Evolutionary conservation across 1,140 invertebrate genomes (phyloP).

Genomic region (Orius laevigatus): DNA sequence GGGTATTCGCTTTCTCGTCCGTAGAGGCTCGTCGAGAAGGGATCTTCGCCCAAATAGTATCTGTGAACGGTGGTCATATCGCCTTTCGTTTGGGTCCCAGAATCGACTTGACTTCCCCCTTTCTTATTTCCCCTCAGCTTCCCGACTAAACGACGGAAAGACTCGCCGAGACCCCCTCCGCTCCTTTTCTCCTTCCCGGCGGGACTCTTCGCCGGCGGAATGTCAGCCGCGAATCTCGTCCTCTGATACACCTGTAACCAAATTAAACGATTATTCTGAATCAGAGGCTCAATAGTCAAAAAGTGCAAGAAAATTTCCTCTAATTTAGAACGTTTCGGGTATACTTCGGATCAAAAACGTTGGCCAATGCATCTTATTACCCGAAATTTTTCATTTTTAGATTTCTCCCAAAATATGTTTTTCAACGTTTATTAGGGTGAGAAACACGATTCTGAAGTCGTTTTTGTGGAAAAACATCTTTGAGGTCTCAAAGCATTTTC

Average conservation of each 20-base stretch:
- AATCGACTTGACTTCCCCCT: constrained; percentile 23
- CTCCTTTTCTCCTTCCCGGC: neutral
- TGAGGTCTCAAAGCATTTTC: too few species aligned
- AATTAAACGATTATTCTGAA: neutral
- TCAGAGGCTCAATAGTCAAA: neutral
- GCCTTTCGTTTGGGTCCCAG: constrained; percentile 18
- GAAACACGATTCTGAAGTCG: too few species aligned
- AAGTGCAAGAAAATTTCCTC: too few species aligned
- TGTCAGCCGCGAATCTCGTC: constrained; percentile 43
- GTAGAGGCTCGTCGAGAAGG: constrained; percentile 61
- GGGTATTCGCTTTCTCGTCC: constrained; percentile 60
- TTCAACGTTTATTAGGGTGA: too few species aligned
- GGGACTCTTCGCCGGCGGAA: constrained; percentile 25
- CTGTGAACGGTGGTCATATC: constrained; percentile 34
- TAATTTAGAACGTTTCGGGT: too few species aligned
- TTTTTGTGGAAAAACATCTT: too few species aligned
- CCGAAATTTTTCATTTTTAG: too few species aligned
- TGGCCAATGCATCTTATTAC: too few species aligned
- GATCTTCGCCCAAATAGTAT: constrained; percentile 69
- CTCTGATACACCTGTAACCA: constrained; percentile 42
- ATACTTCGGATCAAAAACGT: too few species aligned
- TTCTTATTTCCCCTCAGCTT: constrained; percentile 43
- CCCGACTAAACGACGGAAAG: constrained; percentile 56
- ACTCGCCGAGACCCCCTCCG: constrained; percentile 30
- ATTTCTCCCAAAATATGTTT: too few species aligned